phyloP scores from a whole-genome alignment of 1,140 invertebrate species.

The Centruroides sculpturatus region DNA sequence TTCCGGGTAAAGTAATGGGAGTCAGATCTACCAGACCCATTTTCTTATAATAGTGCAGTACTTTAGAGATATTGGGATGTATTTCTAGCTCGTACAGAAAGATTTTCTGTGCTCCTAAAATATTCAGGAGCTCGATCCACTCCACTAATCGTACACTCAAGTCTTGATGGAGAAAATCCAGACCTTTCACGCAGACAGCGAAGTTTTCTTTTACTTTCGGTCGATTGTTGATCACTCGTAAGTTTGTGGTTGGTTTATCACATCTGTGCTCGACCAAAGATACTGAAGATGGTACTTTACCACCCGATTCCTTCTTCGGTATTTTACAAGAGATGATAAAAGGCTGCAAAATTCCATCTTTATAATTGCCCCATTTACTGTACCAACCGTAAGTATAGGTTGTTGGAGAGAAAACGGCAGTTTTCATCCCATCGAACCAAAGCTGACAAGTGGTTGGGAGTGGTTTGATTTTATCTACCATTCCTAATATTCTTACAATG shows the following conservation, averaged over 20 bases:
- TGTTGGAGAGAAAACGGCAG: conserved; percentile 55
- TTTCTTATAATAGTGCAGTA: conserved; percentile 61
- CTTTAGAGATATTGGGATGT: conserved; percentile 79
- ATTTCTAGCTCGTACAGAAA: conserved; percentile 84
- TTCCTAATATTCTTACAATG: conserved; percentile 67
- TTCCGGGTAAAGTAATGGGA: conserved; percentile 72
- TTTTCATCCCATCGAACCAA: conserved; percentile 71
- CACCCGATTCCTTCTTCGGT: conserved; percentile 31
- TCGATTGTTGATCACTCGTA: conserved; percentile 64
- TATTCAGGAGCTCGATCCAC: conserved; percentile 76
- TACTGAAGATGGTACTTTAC: conserved; percentile 59
- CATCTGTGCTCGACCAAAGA: conserved; percentile 72
- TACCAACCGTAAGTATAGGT: conserved; percentile 86
- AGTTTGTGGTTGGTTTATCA: conserved; percentile 68
- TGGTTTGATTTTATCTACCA: conserved; percentile 77
- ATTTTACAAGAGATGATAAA: conserved; percentile 80
- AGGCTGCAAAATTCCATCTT: conserved; percentile 78
- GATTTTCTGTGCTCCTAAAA: conserved; percentile 80
- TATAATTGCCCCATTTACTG: conserved; percentile 86
- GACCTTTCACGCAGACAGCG: conserved; percentile 84
- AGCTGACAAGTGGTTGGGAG: conserved; percentile 69
- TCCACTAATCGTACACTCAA: conserved; percentile 77
- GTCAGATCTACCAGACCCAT: conserved; percentile 65
- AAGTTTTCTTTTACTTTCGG: conserved; percentile 53
- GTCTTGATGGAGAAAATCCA: conserved; percentile 84